These are phyloP conservation scores for Dicyrtoma fusca DNA, from an alignment of 2,888 invertebrate genomes.

Conservation along the genomic window DNA sequence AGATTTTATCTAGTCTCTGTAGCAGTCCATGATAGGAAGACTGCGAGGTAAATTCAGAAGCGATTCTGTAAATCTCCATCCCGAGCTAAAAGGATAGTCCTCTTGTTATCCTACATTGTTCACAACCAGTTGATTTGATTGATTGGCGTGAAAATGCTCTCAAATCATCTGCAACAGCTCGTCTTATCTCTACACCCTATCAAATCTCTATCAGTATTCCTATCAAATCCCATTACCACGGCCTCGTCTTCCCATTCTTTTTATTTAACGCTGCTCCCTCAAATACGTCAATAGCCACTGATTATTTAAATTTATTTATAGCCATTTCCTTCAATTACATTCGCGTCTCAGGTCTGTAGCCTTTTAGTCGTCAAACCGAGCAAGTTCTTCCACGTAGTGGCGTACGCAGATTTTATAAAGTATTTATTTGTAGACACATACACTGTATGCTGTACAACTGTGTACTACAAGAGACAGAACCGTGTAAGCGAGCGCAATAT, in stretches of 20 bases:
- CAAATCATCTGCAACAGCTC: slow-evolving; percentile 15
- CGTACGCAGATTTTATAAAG: too few species aligned
- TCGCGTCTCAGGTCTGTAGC: too few species aligned
- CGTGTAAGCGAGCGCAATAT: too few species aligned
- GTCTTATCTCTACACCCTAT: neutral
- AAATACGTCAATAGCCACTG: too few species aligned
- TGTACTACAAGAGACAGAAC: too few species aligned
- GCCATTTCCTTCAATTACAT: too few species aligned
- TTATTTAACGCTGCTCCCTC: too few species aligned
- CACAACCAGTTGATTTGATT: slow-evolving; percentile 29
- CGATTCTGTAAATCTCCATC: neutral
- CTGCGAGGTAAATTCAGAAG: slow-evolving; percentile 22
- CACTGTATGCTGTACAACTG: too few species aligned
- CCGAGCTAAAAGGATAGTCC: neutral
- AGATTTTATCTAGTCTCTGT: slow-evolving; percentile 9
- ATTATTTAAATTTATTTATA: too few species aligned
- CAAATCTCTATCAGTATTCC: slow-evolving; percentile 14
- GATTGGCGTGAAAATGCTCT: slow-evolving; percentile 33
- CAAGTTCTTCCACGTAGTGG: too few species aligned
- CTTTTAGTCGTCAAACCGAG: too few species aligned
- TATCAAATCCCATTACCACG: slow-evolving; percentile 1
- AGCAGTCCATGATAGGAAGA: neutral
- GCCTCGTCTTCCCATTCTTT: neutral
- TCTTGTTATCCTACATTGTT: neutral
- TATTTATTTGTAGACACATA: too few species aligned